phyloP scores from a whole-genome alignment of 2,888 invertebrate genomes.

The Lochmaea capreae region DNA sequence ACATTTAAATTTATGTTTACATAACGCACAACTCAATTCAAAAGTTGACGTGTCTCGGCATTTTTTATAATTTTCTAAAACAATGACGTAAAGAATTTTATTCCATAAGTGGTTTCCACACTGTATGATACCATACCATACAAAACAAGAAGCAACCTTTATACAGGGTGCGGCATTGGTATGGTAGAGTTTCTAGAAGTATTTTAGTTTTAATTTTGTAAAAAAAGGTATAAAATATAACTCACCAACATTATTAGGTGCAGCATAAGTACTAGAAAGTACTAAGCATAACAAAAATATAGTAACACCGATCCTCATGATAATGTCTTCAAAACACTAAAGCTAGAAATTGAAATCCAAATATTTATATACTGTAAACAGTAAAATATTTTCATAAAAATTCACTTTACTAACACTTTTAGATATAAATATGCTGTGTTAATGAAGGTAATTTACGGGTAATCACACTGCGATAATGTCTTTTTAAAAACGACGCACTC shows the following conservation, averaged over 20 bases:
- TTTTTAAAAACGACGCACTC: not conserved
- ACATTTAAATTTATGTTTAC: too few relatives aligned
- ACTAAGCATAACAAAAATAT: not conserved
- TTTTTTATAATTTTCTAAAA: too few relatives aligned
- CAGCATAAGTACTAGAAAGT: not conserved
- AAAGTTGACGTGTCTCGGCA: too few relatives aligned
- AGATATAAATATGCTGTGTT: not conserved
- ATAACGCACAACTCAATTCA: too few relatives aligned
- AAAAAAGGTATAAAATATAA: not conserved
- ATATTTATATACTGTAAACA: not conserved
- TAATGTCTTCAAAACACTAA: not conserved
- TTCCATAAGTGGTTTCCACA: too few relatives aligned
- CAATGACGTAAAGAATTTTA: too few relatives aligned
- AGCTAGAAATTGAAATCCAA: not conserved
- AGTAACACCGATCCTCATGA: not conserved
- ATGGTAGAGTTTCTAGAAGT: too few relatives aligned
- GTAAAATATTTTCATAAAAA: not conserved
- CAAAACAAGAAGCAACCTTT: too few relatives aligned
- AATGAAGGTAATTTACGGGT: not conserved
- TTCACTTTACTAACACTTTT: not conserved
- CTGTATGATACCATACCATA: too few relatives aligned
- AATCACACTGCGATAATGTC: not conserved
- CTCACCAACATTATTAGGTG: not conserved
- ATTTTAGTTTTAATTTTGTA: too few relatives aligned
- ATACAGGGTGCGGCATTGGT: too few relatives aligned